A percentile compares a stretch with the other conserved stretches of the same genome.
These are phyloP conservation scores for Pontoporia blainvillei DNA, from an alignment of 2,113 vertebrate species.

Conservation along the genomic window DNA sequence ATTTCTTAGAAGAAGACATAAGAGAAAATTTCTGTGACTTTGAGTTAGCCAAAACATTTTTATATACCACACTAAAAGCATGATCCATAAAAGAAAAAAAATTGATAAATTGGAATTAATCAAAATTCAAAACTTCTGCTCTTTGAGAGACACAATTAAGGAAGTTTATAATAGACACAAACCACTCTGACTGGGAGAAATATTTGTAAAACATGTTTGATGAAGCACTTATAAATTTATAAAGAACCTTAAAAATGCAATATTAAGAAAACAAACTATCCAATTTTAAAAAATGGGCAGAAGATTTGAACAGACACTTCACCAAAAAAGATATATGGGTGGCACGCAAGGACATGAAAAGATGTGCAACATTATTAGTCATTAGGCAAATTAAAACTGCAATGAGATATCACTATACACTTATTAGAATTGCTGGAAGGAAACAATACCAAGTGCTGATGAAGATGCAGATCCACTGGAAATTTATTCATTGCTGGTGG, in stretches of 20 bases:
- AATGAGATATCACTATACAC: neutral
- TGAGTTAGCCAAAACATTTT: neutral
- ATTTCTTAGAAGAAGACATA: neutral
- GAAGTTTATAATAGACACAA: neutral
- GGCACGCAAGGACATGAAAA: neutral
- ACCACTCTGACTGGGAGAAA: neutral
- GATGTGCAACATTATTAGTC: neutral
- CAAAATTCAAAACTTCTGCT: neutral
- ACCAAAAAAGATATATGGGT: neutral
- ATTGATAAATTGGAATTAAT: neutral
- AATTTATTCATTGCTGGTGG: neutral
- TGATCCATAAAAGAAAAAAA: neutral
- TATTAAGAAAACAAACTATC: neutral
- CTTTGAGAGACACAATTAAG: neutral
- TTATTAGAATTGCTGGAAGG: neutral
- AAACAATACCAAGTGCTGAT: neutral
- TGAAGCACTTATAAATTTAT: neutral
- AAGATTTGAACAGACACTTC: neutral
- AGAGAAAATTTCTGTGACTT: neutral
- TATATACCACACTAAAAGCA: neutral
- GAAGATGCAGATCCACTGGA: neutral
- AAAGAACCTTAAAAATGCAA: neutral
- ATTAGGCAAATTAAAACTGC: neutral
- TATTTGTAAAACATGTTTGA: neutral
- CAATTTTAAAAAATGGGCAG: neutral